Evolutionary conservation across 2,888 invertebrate genomes (phyloP).

Genomic region (Anticlea derivata): DNA sequence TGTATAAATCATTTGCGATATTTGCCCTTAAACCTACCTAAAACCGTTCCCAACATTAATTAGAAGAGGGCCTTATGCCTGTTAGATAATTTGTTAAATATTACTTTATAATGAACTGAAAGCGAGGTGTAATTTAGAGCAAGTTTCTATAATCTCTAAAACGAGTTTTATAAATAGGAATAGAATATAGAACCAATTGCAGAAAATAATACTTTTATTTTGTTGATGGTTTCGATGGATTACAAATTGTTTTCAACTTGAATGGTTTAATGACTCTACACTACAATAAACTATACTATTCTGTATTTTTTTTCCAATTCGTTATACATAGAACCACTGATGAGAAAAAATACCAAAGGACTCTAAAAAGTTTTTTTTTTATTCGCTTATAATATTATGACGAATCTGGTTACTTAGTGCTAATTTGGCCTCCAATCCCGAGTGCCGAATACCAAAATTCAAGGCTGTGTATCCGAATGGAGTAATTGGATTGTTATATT

Average conservation of each 20-base stretch:
- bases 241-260: too few species aligned
- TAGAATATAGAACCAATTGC: too few species aligned
- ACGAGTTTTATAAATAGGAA: too few species aligned
- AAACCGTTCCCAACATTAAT: conserved; percentile 39
- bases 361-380: too few species aligned
- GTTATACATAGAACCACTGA: too few species aligned
- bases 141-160: too few species aligned
- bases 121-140: neutral
- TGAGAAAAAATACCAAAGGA: too few species aligned
- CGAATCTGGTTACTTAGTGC: neutral
- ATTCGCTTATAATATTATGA: neutral
- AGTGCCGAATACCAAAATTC: conserved; percentile 22
- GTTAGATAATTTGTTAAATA: conserved; percentile 27
- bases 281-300: too few species aligned
- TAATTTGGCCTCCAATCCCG: conserved; percentile 15
- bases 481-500: conserved; percentile 31
- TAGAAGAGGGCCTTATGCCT: conserved; percentile 37
- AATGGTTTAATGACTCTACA: too few species aligned
- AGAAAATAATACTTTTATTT: too few species aligned
- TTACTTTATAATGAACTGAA: conserved; percentile 7
- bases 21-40: conserved; percentile 39
- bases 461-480: conserved; percentile 20
- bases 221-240: too few species aligned
- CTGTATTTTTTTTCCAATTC: too few species aligned
- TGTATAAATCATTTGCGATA: conserved; percentile 52